Base-by-base conservation (phyloP, 1,140 invertebrate species). In the Drosophila saltans region DNA sequence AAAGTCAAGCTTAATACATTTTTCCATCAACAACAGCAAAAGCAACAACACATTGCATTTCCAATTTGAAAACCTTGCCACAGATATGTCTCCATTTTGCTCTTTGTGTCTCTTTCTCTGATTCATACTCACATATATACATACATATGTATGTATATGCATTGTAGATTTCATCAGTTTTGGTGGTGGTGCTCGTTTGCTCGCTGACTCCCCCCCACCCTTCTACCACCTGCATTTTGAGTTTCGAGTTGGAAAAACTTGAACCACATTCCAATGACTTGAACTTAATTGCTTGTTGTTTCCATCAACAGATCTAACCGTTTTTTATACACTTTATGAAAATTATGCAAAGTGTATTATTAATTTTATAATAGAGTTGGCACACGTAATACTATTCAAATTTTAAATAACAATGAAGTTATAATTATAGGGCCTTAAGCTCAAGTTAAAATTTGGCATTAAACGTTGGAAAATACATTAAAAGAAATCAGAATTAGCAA, bases 181-280 rank as follows among this genome's bases (percentile, higher is more conserved):
- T 16, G 16, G 16, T 41, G 60, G 40, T 41, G 36, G n/a, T 30
- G 40, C 28, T 21, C 45, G 30, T 52, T 80, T 5, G 75, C 75
- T 72, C 78, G 26, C 45, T 16, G 16, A 16, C 16, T 16, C 16
- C 16, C 16, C 16, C 16, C 16, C 16, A 0, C 16, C 16, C 16
- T 16, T 16, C 16, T 16, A 16, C 45, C 45, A 52, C 82, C 81
- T 72, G 62, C 73, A 72, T 86, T 81, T 82, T 85, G 70, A 75
- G 67, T 57, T 60, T 72, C 62, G 16, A 52, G 56, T 77, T 73
- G 63, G 45, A 63, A 26, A 61, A 52, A 75, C 55, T 71, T 69
- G 76, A 75, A 75, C 83, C 80, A 65, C 83, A 88, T 86, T 86
- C 83, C 83, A 64, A 26, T 83, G 63, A 62, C 61, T 67, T 70